Evolutionary conservation across 2,797 vertebrate species (phyloP), one percentile per base, ranked within the genome.

Genomic region (Clarias fuscus): DNA sequence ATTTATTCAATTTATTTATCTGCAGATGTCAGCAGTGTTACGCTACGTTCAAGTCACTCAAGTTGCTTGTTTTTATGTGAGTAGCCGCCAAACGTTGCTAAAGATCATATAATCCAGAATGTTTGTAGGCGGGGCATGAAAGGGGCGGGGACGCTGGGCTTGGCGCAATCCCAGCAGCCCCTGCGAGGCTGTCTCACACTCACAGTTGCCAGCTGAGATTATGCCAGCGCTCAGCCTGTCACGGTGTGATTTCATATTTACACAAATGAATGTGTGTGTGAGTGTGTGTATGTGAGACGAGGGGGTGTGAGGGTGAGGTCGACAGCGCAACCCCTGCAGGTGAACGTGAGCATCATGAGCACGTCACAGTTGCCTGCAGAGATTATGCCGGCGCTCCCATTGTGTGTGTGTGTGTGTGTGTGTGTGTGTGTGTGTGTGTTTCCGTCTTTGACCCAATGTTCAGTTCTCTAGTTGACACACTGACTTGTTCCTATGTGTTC

Each of bases 161-260:
- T 96, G 97, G 94, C 94, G 93, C 94, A 97, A 98, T 95, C 97
- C 95, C 96, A 96, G 95, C 92, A 92, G 94, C 94, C 92, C 93
- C 96, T 93, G 96, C 96, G 97, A 96, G 95, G 90, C 83, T 93
- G 84, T 58, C 90, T 91, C 68, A 85, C 92, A 93, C 97, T 97
- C 97, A 98, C 97, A 98, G 97, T 98, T 97, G 97, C 97, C 97
- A 98, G 97, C 97, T 98, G 97, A 98, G 97, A 98, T 98, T 98
- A 97, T 94, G 92, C 96, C 96, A 97, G 91, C 91, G 92, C 94
- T 94, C 95, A 97, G 96, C 96, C 82, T 5, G 3, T 53, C 24
- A 68, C 27, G 4, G 53, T 75, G 70, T 20, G 48, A 27, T 6
- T 70, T 62, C 64, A 82, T 56, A 37, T 59, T 62, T 14, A 79